phyloP scores from a whole-genome alignment of 1,140 invertebrate genomes.

The Aphidius ervi region DNA sequence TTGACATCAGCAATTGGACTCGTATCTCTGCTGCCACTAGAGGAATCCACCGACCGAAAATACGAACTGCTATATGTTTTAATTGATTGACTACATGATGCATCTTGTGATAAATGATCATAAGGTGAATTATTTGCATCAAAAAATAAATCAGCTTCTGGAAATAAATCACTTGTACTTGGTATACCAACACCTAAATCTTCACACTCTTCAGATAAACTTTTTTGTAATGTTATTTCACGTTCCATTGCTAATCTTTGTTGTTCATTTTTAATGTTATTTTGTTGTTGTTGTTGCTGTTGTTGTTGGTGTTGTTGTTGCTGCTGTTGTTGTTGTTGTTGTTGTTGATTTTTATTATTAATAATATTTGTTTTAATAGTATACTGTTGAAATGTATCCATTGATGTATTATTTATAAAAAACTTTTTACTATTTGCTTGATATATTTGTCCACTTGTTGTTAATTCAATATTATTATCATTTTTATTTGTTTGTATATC shows the following conservation, averaged over 20 bases:
- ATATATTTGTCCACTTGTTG: slow-evolving; percentile 40
- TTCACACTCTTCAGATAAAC: slow-evolving; percentile 71
- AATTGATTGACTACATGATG: slow-evolving; percentile 44
- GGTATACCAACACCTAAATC: slow-evolving; percentile 73
- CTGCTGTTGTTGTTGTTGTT: slow-evolving; percentile 14
- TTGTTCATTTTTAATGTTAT: slow-evolving; percentile 38
- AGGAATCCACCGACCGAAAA: slow-evolving; percentile 47
- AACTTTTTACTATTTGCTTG: slow-evolving; percentile 46
- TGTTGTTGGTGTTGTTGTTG: slow-evolving; percentile 24
- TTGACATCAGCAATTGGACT: slow-evolving; percentile 41
- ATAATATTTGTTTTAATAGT: slow-evolving; percentile 34
- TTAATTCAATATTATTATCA: slow-evolving; percentile 45
- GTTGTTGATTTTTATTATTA: slow-evolving; percentile 25
- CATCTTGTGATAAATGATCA: slow-evolving; percentile 49
- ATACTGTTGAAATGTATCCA: slow-evolving; percentile 46
- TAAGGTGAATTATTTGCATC: slow-evolving; percentile 56
- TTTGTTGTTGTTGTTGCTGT: background rate
- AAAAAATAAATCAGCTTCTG: slow-evolving; percentile 69
- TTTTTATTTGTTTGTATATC: slow-evolving; percentile 50
- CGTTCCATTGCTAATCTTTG: slow-evolving; percentile 53
- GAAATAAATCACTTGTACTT: slow-evolving; percentile 71
- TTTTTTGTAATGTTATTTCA: slow-evolving; percentile 63
- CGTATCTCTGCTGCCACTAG: slow-evolving; percentile 44
- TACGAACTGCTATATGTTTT: slow-evolving; percentile 37
- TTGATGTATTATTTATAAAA: slow-evolving; percentile 44